Base-by-base conservation (phyloP, 2,888 invertebrate species). In the Pyrochroa serraticornis region DNA sequence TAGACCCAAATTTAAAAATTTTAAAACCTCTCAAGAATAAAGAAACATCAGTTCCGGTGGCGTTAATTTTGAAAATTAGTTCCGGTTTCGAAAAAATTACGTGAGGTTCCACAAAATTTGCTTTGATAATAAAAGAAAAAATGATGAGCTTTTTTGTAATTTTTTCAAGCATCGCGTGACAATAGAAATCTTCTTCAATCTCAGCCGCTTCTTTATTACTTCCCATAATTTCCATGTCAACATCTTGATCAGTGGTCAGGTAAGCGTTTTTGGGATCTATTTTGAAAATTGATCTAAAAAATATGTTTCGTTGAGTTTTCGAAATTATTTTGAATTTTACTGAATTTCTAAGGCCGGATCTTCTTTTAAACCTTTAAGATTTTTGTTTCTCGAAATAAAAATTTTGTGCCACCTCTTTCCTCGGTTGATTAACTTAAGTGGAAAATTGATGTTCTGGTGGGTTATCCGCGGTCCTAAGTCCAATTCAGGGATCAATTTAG, bases 391-490 rank as follows among this genome's bases (percentile, higher is more conserved):
- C 46, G 80, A 80, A 82, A 84, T 85, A 57, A 82, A 78, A 22
- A 87, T 71, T 34, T 81, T 78, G 66, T 85, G 84, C 55, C 79
- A 49, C 38, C 80, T 79, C 0, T 80, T 82, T 0, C 87, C 85
- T 68, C 80, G 79, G 67, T 88, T 88, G 61, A 80, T 81, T 71
- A 87, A 77, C 0, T 69, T 71, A 9, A 87, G 79, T 62, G 78
- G 77, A 58, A 73, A 69, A 43, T 73, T 71, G 44, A 83, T 71
- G 0, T 77, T 77, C 52, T 81, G 78, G 71, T 82, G 84, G 64
- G 88, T 87, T 68, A 90, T 86, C 69, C 87, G 81, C 2, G 83
- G 80, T 2, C 89, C 89, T 39, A 89, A 81, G 59, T 84, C 76
- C 44, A 87, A 79, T 12, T 71, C 78, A 13, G 83, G 84, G 36